Evolutionary conservation across 2,113 vertebrate genomes (phyloP), one percentile per base, ranked within the genome.

Genomic region (Hyaena hyaena): DNA sequence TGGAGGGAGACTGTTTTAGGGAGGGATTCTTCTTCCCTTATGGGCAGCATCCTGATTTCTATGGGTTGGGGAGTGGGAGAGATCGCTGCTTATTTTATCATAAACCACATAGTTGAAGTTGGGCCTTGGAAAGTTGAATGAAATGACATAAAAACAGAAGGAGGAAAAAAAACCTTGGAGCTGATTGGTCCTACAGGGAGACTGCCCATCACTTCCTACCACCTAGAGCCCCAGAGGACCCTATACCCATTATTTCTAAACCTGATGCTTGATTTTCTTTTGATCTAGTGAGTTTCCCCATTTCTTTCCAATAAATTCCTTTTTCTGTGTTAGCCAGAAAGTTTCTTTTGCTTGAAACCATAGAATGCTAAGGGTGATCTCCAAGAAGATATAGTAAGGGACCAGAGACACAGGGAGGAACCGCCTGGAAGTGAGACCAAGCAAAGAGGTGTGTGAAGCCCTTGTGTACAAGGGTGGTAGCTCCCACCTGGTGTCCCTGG

Each of bases 261-360:
- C 39, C 28, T 3, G 3, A 28, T 33, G 90, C 24, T 76, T 92
- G 23, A 48, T 65, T 93, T 96, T 73, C 83, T 35, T 87, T 80
- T 11, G 0, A 43, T 33, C 12, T 28, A 80, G 5, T 68, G 63
- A 77, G 43, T 90, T 96, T 45, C 31, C 10, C 31, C 26, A 35
- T 66, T 88, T 87, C 82, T 84, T 71, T 91, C 92, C 61, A 83
- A 24, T 61, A 87, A 63, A 33, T 73, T 90, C 4, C 45, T 79
- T 53, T 93, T 87, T 94, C 58, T 50, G 43, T 10, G 23, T 95
- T 71, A 88, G 83, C 45, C 10, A 84, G n/a, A 45, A 90, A 77
- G 4, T 58, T 91, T 73, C 4, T 71, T 88, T 89, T 71, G 33
- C 21, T 63, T 88, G 45, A 43, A 91, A 43, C 19, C 31, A 69